Evolutionary conservation across 2,797 vertebrate genomes (phyloP), one percentile per base, ranked within the genome.

Genomic region (Myripristis murdjan): DNA sequence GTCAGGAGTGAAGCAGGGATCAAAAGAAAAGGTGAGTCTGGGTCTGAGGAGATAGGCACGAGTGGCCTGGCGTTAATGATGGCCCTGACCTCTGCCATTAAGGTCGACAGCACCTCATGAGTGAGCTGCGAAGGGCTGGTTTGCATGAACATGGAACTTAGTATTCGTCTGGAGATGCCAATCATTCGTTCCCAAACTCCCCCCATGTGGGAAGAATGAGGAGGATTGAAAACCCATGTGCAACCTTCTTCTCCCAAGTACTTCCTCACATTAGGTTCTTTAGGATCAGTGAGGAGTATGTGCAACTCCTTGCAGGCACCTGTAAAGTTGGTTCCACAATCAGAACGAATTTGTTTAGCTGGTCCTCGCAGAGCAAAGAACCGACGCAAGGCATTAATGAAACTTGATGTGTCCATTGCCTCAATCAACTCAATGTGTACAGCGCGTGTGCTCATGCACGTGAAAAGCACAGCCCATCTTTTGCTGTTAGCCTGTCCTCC

Each of bases 291-390:
- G 20, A 10, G 12, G 18, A n/a, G n/a, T n/a, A 49, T 49, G 6
- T 49, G 2, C 12, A 77, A 11, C 16, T 79, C 28, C 12, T 10
- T 3, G 22, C 5, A 8, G 2, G 58, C 67, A 2, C 60, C 58
- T 0, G 62, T 39, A 11, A 75, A 79, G 12, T 79, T 70, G 11
- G 65, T 74, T 2, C 54, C 37, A 2, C 66, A 39, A 20, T 77
- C 66, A 0, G 70, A 74, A 0, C 20, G 18, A 2, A 66, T 10
- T 10, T 78, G 62, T 24, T 67, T 75, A 0, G 22, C 48, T 0
- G 67, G 71, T 1, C 71, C 73, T 6, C 70, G 48, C 43, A 82
- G 33, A 2, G 66, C 51, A 20, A 65, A 61, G 10, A 83, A 76
- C 3, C 61, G n/a, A 7, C 70, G 22, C 0, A 82, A 14, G 1